These are phyloP conservation scores for Brachynemurus nebulosus DNA, from an alignment of 2,888 invertebrate genomes.

Conservation along the genomic window DNA sequence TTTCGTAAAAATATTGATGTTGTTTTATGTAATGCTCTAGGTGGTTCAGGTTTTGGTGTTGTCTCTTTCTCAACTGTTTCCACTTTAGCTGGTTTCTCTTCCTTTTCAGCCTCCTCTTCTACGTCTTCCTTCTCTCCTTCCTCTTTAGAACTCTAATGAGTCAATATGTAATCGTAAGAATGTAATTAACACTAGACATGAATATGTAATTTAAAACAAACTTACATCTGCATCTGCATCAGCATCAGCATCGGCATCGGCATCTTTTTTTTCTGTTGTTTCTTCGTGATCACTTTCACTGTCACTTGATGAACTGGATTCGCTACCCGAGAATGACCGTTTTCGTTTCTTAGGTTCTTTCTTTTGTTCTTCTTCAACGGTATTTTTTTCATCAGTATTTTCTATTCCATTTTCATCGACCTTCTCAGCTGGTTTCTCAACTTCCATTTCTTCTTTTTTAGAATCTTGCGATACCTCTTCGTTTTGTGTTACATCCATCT, in stretches of 20 bases:
- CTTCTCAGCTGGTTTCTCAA: conserved; percentile 9
- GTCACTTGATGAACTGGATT: conserved; percentile 34
- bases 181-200: background rate
- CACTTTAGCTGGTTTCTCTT: conserved; percentile 29
- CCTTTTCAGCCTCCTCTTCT: conserved; percentile 23
- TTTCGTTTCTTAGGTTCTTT: conserved; percentile 29
- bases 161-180: background rate
- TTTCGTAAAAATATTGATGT: conserved; percentile 94
- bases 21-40: conserved; percentile 80
- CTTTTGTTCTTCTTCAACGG: conserved; percentile 14
- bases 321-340: conserved; percentile 37
- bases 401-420: conserved; percentile 15
- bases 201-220: background rate
- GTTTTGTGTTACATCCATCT: no score
- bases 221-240: conserved; percentile 18
- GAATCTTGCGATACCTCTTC: conserved; percentile 15
- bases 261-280: conserved; percentile 24
- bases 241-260: conserved; percentile 18
- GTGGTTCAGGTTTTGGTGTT: conserved; percentile 34
- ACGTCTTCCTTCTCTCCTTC: conserved; percentile 26
- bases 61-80: conserved; percentile 35
- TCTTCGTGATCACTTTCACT: conserved; percentile 34
- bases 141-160: conserved; percentile 16
- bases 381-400: conserved; percentile 8
- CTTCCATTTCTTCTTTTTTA: conserved; percentile 14